phyloP scores from a whole-genome alignment of 2,113 vertebrate genomes.

The Neomonachus schauinslandi region DNA sequence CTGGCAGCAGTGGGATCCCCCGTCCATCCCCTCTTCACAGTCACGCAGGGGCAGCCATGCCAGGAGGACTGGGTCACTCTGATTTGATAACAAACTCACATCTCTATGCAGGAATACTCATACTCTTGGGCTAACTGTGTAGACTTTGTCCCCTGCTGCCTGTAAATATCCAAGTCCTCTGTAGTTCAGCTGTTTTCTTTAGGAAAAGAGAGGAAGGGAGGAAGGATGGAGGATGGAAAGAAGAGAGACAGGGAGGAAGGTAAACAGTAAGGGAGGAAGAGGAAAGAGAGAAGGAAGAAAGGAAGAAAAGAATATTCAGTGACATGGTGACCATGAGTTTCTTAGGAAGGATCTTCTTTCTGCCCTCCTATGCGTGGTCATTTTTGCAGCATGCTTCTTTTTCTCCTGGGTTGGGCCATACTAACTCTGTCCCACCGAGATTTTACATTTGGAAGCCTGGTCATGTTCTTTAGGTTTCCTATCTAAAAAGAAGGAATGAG shows the following conservation, averaged over 20 bases:
- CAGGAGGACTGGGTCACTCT: background rate
- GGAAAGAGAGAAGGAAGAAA: background rate
- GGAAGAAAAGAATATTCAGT: background rate
- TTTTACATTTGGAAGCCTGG: background rate
- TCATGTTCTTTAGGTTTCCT: background rate
- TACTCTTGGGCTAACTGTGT: slow-evolving; percentile 50
- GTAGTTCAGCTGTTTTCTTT: slow-evolving; percentile 11
- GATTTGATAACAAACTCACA: slow-evolving; percentile 16
- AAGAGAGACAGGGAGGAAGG: background rate
- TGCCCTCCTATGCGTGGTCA: accelerated
- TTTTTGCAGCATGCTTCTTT: background rate
- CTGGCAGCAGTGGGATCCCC: background rate
- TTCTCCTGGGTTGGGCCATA: background rate
- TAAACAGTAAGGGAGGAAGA: too few species aligned
- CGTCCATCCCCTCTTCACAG: background rate
- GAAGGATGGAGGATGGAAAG: background rate
- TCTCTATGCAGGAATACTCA: slow-evolving; percentile 66
- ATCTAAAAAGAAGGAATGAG: background rate
- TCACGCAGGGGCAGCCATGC: background rate
- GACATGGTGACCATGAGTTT: background rate
- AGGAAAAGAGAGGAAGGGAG: background rate
- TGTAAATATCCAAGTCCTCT: slow-evolving; percentile 29
- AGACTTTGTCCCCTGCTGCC: slow-evolving; percentile 64
- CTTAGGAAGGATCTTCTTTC: background rate
- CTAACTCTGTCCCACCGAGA: background rate